Base-by-base conservation (phyloP, 2,797 vertebrate species). In the Dermochelys coriacea region DNA sequence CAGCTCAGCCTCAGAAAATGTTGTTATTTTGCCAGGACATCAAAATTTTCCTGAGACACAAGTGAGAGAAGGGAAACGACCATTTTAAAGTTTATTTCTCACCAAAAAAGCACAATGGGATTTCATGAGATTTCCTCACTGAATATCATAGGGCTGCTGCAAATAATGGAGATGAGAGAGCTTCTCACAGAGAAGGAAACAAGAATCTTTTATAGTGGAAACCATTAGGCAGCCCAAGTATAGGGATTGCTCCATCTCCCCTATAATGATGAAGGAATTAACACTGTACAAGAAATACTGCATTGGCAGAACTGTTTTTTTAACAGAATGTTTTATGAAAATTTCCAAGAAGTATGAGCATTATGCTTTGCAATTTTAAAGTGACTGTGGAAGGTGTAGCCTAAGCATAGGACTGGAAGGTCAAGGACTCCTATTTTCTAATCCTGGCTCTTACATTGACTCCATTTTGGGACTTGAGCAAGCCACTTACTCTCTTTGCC, bases 101-200 rank as follows among this genome's bases (percentile, higher is more conserved):
- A 91, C 57, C 82, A 54, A 80, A 54, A 80, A 89, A 83, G 41
- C 25, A 90, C 25, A 23, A 87, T 29, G 10, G 21, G 93, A 89
- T 15, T 51, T 25, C 87, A 87, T 0, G 6, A n/a, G 50, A 93
- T 81, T 16, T 61, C 82, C 34, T 49, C 79, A 84, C 45, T n/a
- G 91, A 90, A 57, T 91, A 89, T 71, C 75, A 84, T 91, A 89
- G 18, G 89, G 86, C 6, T 80, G 41, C 77, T 93, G n/a, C 81
- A 90, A 71, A 37, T 14, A 82, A 91, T 85, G 29, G 47, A 90
- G 80, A 4, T 34, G 77, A 1, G 31, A 84, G 87, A 88, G 59
- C 29, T 80, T 86, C 61, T 87, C 61, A 29, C 1, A 41, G 74
- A 78, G 74, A 37, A 88, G 64, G 51, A 77, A 51, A 47, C 0